Evolutionary conservation across 2,113 vertebrate genomes (phyloP), one percentile per base, ranked within the genome.

Genomic region (Sorex araneus): DNA sequence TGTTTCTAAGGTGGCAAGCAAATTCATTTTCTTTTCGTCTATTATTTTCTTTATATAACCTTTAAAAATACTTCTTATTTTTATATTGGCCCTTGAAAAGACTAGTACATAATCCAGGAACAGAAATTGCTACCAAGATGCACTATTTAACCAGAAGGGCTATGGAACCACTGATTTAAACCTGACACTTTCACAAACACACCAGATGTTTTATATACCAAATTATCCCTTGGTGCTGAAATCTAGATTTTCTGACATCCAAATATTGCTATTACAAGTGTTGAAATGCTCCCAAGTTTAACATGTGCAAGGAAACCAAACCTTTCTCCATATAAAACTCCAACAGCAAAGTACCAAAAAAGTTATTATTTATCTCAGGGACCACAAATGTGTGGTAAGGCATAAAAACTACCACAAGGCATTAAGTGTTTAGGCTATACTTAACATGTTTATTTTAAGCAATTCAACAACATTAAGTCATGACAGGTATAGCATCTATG

Each of bases 211-310:
- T 94, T 93, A 94, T 89, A 90, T 78, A 70, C 69, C 57, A 97
- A 84, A 94, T 91, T 94, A 93, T 95, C 84, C 69, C 63, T 84
- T 66, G 83, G 94, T 96, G 95, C 89, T 92, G 89, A 97, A 95
- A 95, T 95, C 92, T 89, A 91, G 91, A 91, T 95, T 57, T 95
- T 89, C 93, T 96, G 95, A 96, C 94, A 96, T 96, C 84, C 94
- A 97, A 97, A 97, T 96, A 97, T 97, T 96, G 91, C 80, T 95
- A 94, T 95, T 85, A 77, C 93, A 96, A 95, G 70, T 94, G 90
- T 57, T 94, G 86, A 97, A 96, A 93, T 80, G 66, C 36, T 94
- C 89, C 84, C 74, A 96, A 91, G 45, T 96, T 93, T 94, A 96
- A 96, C 95, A 96, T 87, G 90, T 94, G 88, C 90, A 94, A 96